Base-by-base conservation (phyloP, 2,888 invertebrate species). In the Caenorhabditis sp. region DNA sequence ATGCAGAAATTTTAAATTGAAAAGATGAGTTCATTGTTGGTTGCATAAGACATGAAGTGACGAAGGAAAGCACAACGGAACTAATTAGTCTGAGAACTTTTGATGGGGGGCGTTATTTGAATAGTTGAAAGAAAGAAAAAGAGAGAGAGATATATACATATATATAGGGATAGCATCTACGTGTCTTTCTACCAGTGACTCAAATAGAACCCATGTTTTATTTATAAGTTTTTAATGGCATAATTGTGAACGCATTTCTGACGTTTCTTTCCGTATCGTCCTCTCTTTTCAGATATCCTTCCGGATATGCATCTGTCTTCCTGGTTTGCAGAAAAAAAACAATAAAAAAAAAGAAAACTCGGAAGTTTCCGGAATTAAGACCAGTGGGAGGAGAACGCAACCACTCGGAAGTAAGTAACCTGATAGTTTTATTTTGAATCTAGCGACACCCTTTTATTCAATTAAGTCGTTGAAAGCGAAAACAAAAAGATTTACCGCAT, bases 391-490 rank as follows among this genome's bases (percentile, higher is more conserved):
- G 41, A 48, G 59, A 59, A 41, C 52, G 50, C 17, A 9, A 48
- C 56, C 50, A 58, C 58, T 58, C 56, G 35, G 68, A 27, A 65
- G 45, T 27, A 52, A 59, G 70, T 59, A 70, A 70, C 59, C 70
- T 52, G 70, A 70, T 59, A 70, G 59, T 59, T 70, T 70, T 70
- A 53, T 70, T 70, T 70, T 70, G 59, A 70, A 53, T 50, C 27
- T 41, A 1, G 13, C 59, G 53, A 59, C 70, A 59, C 70, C 53
- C 53, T 59, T 70, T n/a, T 13, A 59, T 70, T 70, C 70, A 70
- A 70, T 59, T 70, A 59, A 59, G 59, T 59, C 70, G 46, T 59
- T 59, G 70, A 53, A 45, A 27, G 45, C 45, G n/a, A 70, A 70
- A 70, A 70, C 70, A 70, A 59, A 70, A 70, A 45, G 66, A 66